Evolutionary conservation across 2,888 invertebrate species (phyloP).

Genomic region (Orthosia gracilis): DNA sequence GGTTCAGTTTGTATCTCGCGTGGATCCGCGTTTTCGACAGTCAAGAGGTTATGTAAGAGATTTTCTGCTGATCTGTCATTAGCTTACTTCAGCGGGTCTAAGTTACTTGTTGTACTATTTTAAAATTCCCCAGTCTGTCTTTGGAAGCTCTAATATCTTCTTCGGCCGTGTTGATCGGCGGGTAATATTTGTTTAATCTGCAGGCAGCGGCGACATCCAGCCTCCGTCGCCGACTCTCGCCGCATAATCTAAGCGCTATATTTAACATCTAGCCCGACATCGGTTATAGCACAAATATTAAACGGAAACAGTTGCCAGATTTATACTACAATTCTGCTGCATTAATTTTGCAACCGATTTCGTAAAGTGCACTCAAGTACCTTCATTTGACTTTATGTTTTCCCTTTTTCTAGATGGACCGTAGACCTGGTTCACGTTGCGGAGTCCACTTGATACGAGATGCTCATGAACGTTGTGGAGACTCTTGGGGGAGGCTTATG

Average conservation of each 20-base stretch:
- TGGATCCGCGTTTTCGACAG: too few relatives aligned
- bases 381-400: neutral
- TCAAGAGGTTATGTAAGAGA: too few relatives aligned
- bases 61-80: too few relatives aligned
- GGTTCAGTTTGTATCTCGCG: too few relatives aligned
- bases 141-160: conserved; percentile 64
- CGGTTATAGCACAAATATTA: conserved; percentile 64
- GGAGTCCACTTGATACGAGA: too few relatives aligned
- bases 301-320: conserved; percentile 45
- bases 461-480: too few relatives aligned
- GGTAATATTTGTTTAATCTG: conserved; percentile 91
- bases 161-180: conserved; percentile 71
- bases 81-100: too few relatives aligned
- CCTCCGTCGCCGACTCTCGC: conserved; percentile 85
- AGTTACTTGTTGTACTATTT: too few relatives aligned
- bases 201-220: conserved; percentile 81
- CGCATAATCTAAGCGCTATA: conserved; percentile 85
- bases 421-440: too few relatives aligned
- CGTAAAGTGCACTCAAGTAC: neutral
- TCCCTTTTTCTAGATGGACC: too few relatives aligned
- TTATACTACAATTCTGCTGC: conserved; percentile 12
- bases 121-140: neutral
- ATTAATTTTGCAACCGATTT: conserved; percentile 27
- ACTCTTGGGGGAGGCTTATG: too few relatives aligned
- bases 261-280: conserved; percentile 77